Evolutionary conservation across 2,888 invertebrate genomes (phyloP).

Genomic region (Polymixis lichenea): DNA sequence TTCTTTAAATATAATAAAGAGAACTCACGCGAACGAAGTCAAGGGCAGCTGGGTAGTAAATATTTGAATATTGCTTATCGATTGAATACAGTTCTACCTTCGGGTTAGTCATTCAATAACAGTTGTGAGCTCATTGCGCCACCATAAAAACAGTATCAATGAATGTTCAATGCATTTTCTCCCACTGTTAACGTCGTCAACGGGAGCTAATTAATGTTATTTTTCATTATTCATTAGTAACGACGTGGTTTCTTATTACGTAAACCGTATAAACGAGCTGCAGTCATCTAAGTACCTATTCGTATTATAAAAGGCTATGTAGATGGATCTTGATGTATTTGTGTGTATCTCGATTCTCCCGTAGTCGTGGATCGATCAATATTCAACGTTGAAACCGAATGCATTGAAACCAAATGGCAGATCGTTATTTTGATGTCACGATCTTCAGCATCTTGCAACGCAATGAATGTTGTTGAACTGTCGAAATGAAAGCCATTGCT

Average conservation of each 20-base stretch:
- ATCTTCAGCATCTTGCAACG: too few relatives aligned
- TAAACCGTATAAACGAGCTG: not conserved
- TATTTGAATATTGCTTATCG: conserved; percentile 21
- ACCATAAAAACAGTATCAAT: conserved; percentile 59
- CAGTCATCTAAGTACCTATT: not conserved
- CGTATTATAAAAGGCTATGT: not conserved
- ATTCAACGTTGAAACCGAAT: not conserved
- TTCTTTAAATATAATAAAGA: not conserved
- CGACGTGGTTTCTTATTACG: not conserved
- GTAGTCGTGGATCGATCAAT: not conserved
- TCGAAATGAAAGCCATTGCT: too few relatives aligned
- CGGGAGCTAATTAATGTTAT: conserved; percentile 28
- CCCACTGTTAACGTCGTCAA: conserved; percentile 52
- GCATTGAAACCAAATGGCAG: too few relatives aligned
- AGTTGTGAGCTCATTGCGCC: conserved; percentile 31
- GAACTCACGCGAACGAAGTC: conserved; percentile 7
- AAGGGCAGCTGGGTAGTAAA: conserved; percentile 9
- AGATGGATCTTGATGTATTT: not conserved
- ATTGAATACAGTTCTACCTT: not conserved
- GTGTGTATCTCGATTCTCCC: not conserved
- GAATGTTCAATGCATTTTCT: conserved; percentile 55
- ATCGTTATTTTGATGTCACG: too few relatives aligned
- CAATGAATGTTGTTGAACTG: too few relatives aligned
- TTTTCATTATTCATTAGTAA: conserved; percentile 26
- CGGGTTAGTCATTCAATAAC: conserved; percentile 30